Evolutionary conservation across 92 coral and sea anemone species (phyloP).

Genomic region (Paragorgia papillata): DNA sequence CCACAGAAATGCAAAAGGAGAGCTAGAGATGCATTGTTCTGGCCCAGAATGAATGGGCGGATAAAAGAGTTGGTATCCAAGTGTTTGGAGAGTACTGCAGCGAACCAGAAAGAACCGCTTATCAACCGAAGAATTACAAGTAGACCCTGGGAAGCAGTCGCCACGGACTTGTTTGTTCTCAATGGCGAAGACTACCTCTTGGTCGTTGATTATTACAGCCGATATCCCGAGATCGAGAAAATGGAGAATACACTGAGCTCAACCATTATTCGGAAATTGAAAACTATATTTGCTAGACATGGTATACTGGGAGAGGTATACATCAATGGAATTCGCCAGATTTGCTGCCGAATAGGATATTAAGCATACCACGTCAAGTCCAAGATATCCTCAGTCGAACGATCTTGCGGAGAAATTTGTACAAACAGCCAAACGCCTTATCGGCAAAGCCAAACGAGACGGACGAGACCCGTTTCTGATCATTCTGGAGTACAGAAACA

Average conservation of each 20-base stretch:
- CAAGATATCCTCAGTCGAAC: no score
- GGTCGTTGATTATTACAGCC: conserved; percentile 12
- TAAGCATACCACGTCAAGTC: no score
- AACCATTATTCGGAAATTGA: conserved; percentile 1
- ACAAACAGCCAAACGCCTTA: no score
- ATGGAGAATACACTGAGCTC: conserved; percentile 8
- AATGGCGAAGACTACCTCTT: neutral
- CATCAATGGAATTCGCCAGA: conserved; percentile 16
- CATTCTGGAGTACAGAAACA: no score
- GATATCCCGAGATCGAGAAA: conserved; percentile 14
- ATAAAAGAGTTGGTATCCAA: conserved; percentile 13
- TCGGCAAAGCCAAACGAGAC: no score
- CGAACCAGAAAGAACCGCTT: neutral
- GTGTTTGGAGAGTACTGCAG: neutral
- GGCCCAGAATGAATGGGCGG: neutral
- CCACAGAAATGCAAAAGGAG: conserved; percentile 11
- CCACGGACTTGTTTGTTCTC: neutral
- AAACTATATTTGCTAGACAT: conserved; percentile 16
- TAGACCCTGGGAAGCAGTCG: neutral
- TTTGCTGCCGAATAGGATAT: conserved; percentile 39
- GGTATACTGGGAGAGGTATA: conserved; percentile 12
- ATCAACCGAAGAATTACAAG: neutral
- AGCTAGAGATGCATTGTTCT: no score
- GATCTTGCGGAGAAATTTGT: no score
- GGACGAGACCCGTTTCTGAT: no score